Evolutionary conservation across 2,888 invertebrate species (phyloP), one percentile per base, ranked within the genome.

Genomic region (Campopleginae sp.): DNA sequence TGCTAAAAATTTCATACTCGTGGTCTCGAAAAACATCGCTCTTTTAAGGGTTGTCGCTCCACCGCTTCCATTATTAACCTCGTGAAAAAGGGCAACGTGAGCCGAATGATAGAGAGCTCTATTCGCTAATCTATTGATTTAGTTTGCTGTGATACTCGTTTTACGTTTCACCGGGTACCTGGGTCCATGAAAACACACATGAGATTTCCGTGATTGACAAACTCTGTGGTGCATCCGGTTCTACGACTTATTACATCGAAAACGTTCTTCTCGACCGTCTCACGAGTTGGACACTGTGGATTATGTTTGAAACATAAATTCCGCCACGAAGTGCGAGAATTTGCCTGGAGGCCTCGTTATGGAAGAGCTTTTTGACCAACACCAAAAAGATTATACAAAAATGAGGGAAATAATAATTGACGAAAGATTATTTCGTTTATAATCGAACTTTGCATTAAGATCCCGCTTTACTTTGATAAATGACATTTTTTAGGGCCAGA

Each of bases 231-330:
- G 54, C 76, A 71, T 77, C 77, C 77, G 72, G 71, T 77, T 82
- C 71, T 54, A 77, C 70, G 27, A 31, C 46, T 38, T 63, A 19
- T 38, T 63, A 19, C 54, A 54, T 23, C 31, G 71, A 19, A n/a
- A 31, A 65, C 14, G 33, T 31, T 76, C 33, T 63, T 38, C 42
- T 76, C 65, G 31, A 10, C 7, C 27, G 48, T 10, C 44, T 17
- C 10, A n/a, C 44, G 44, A 46, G 19, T 1, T 70, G 6, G 19
- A 38, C 68, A 75, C 58, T 54, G 17, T 23, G 10, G 14, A 38
- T n/a, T 79, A 79, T 46, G 72, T 76, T 81, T 81, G 68, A 51
- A 81, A 66, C 46, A 87, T 89, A 88, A 89, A 89, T 86, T 87
- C 89, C 88, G 89, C 81, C 27, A 70, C 61, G 23, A 63, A 14